These are phyloP conservation scores for Laterallus jamaicensis DNA, from an alignment of 2,113 vertebrate species.

Conservation along the genomic window DNA sequence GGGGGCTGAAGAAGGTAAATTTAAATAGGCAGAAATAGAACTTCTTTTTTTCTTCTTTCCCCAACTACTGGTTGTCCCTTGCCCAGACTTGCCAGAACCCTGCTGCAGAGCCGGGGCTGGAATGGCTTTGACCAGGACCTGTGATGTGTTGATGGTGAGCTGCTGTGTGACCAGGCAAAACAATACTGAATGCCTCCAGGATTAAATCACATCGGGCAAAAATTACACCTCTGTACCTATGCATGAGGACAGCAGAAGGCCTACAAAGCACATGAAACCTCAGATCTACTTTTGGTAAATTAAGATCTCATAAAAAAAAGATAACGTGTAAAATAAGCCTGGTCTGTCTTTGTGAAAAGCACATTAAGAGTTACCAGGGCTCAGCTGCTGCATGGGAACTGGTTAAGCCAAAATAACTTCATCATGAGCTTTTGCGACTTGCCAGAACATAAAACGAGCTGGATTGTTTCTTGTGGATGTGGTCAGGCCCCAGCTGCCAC, in stretches of 20 bases:
- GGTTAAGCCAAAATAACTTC: not conserved
- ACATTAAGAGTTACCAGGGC: not conserved
- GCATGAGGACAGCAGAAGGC: not conserved
- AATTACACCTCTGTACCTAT: not conserved
- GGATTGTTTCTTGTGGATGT: not conserved
- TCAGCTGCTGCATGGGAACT: not conserved
- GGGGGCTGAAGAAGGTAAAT: not conserved
- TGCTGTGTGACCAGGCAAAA: not conserved
- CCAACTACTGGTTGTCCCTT: not conserved
- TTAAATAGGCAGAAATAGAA: not conserved
- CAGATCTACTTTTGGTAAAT: not conserved
- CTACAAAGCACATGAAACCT: not conserved
- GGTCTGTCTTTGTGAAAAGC: not conserved
- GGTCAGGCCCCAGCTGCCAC: not conserved
- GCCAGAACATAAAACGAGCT: not conserved
- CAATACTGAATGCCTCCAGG: not conserved
- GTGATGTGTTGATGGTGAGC: not conserved
- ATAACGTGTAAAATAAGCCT: not conserved
- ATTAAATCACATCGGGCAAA: not conserved
- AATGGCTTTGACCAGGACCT: not conserved
- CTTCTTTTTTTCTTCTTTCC: not conserved
- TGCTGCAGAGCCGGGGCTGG: not conserved
- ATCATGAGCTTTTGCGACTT: not conserved
- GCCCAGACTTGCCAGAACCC: not conserved
- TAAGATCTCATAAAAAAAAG: not conserved